These are phyloP conservation scores for Alviniconcha marisindica DNA, from an alignment of 1,140 invertebrate genomes.

Conservation along the genomic window DNA sequence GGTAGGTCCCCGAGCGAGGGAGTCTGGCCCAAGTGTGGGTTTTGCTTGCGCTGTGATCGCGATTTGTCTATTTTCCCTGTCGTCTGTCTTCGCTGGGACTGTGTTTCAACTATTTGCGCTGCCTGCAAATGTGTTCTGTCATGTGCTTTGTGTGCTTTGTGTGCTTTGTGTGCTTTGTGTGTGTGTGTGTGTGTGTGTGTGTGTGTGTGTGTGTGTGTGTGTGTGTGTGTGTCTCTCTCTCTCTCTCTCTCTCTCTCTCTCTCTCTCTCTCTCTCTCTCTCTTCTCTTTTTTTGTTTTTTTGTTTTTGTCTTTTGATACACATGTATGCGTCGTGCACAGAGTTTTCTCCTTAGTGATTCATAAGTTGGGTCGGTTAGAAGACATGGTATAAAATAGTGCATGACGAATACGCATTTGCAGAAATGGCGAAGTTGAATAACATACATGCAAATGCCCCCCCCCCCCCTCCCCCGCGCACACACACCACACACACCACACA, in stretches of 20 bases:
- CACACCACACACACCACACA: neutral
- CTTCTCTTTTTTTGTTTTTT: too few species aligned
- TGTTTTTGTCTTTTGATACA: too few species aligned
- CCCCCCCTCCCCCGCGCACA: neutral
- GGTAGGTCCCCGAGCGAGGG: neutral
- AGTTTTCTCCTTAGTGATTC: too few species aligned
- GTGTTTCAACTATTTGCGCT: neutral
- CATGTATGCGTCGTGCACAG: too few species aligned
- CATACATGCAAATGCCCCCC: too few species aligned
- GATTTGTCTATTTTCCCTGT: constrained; percentile 13
- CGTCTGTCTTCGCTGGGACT: neutral
- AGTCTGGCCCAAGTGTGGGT: neutral
- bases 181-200: neutral
- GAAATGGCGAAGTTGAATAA: too few species aligned
- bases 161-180: neutral
- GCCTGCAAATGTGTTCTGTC: neutral
- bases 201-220: constrained; percentile 16
- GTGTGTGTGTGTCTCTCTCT: neutral
- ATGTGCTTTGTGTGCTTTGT: neutral
- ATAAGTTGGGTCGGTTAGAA: too few species aligned
- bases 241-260: too few species aligned
- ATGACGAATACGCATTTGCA: too few species aligned
- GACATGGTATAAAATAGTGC: too few species aligned
- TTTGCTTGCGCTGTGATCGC: neutral
- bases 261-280: too few species aligned